Base-by-base conservation (phyloP, 2,888 invertebrate genomes). In the Hirtodrosophila duncani region DNA sequence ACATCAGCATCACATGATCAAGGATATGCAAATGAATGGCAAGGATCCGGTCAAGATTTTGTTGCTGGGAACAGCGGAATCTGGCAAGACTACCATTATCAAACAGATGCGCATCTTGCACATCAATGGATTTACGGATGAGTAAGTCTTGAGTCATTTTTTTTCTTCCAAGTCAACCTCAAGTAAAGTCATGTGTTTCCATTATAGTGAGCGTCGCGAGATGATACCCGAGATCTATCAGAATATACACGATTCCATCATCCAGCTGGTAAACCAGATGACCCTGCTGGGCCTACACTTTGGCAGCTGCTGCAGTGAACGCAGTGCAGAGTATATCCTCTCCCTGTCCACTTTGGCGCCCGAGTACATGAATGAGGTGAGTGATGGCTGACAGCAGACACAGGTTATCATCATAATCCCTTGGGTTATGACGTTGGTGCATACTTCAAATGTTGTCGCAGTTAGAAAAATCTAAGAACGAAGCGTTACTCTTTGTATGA, bases 41-140 rank as follows among this genome's bases (percentile, higher is more conserved):
- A 66, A 83, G 33, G 85, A 84, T 27, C 82, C 67, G 82, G 90
- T 84, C 69, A 91, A 92, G 84, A 85, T 92, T 6, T 83, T 92
- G 26, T 81, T 92, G 0, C 83, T 92, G 2, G 92, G 92, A 1
- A 92, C 94, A 0, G 94, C 94, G 0, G 94, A 94, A 81, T 93
- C 94, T 6, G 94, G 94, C 0, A 95, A 95, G 84, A 94, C 94
- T 0, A 95, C 95, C 0, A 92, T 95, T 9, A 91, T 94, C 14
- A 95, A 95, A 81, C 95, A 95, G 86, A 95, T 95, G 94, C 92
- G 92, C 84, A 94, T 95, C 68, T 86, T 95, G 27, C 94, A 95
- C 79, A 91, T 94, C 3, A 91, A 93, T 81, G 94, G 93, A 39
- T 94, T 93, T 71, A 89, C 91, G 9, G 88, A 91, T 9, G 89